Evolutionary conservation across 2,888 invertebrate genomes (phyloP).

Genomic region (Hymenopus coronatus): DNA sequence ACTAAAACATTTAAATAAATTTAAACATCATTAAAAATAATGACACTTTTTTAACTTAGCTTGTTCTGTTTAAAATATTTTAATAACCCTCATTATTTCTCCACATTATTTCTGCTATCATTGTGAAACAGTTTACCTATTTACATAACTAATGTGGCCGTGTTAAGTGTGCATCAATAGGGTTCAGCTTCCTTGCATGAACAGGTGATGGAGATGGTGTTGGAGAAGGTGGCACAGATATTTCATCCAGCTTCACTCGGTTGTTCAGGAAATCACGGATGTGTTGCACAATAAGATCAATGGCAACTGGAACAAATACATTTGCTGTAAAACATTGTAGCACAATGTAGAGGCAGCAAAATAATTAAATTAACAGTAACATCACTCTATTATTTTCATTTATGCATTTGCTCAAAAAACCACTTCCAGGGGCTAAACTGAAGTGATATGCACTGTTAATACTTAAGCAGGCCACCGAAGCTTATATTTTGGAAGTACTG

Average conservation of each 20-base stretch:
- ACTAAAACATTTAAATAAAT: background rate
- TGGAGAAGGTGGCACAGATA: constrained; percentile 20
- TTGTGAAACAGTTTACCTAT: background rate
- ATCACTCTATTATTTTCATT: too few relatives aligned
- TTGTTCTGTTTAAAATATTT: background rate
- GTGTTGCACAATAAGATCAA: constrained; percentile 95
- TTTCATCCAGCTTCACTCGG: constrained; percentile 41
- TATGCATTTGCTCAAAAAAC: too few relatives aligned
- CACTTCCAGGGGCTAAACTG: too few relatives aligned
- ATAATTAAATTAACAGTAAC: too few relatives aligned
- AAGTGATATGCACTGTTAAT: too few relatives aligned
- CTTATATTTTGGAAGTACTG: too few relatives aligned
- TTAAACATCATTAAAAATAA: background rate
- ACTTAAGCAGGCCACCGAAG: too few relatives aligned
- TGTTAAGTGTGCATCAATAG: constrained; percentile 30
- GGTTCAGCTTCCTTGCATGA: constrained; percentile 20
- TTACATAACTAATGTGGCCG: constrained; percentile 27
- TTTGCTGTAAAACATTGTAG: background rate
- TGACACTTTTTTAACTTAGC: background rate
- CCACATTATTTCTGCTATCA: background rate
- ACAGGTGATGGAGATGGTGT: constrained; percentile 29
- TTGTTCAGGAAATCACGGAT: constrained; percentile 84
- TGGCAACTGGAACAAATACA: constrained; percentile 77
- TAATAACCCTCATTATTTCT: background rate
- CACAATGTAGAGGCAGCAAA: background rate